A percentile compares a stretch with the other conserved stretches of the same genome.
Conservation (phyloP, 2,888 invertebrate genomes). For the Lasioglossum figueresi region DNA sequence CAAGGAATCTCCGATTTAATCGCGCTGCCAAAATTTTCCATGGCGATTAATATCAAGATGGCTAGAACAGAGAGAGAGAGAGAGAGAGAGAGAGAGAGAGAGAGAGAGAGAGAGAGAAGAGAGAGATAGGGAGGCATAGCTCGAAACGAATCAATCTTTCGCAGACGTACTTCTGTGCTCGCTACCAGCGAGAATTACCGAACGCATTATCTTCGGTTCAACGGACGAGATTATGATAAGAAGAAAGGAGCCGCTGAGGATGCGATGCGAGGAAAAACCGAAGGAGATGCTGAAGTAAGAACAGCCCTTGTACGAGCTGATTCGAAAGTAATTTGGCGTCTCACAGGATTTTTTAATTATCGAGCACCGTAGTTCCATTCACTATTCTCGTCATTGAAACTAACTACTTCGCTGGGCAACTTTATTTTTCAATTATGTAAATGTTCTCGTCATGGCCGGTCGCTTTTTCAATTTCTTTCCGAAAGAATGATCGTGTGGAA, state of each 20-base stretch:
- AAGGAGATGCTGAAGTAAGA: constrained; percentile 68
- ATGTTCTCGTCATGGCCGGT: too few species aligned
- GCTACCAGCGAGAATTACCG: constrained; percentile 29
- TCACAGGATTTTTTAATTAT: constrained; percentile 1
- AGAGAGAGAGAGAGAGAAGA: too few species aligned
- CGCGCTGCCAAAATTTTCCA: constrained; percentile 29
- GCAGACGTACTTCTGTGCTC: constrained; percentile 17
- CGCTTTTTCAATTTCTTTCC: too few species aligned
- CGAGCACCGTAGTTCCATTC: not conserved
- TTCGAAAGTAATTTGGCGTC: constrained; percentile 3
- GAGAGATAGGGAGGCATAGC: not conserved
- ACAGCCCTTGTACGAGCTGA: not conserved
- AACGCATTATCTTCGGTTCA: constrained; percentile 33
- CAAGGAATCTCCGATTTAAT: constrained; percentile 38
- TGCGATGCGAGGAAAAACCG: constrained; percentile 70
- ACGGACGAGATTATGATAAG: constrained; percentile 32
- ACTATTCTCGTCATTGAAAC: not conserved
- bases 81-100: not conserved
- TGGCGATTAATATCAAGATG: constrained; percentile 27
- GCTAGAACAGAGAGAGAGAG: not conserved
- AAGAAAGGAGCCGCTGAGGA: constrained; percentile 48
- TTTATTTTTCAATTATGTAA: not conserved
- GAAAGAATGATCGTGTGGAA: too few species aligned
- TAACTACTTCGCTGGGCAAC: not conserved
- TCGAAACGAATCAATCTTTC: constrained; percentile 39